Conservation (phyloP, 2,888 invertebrate genomes). For the Apamea epomidion region DNA sequence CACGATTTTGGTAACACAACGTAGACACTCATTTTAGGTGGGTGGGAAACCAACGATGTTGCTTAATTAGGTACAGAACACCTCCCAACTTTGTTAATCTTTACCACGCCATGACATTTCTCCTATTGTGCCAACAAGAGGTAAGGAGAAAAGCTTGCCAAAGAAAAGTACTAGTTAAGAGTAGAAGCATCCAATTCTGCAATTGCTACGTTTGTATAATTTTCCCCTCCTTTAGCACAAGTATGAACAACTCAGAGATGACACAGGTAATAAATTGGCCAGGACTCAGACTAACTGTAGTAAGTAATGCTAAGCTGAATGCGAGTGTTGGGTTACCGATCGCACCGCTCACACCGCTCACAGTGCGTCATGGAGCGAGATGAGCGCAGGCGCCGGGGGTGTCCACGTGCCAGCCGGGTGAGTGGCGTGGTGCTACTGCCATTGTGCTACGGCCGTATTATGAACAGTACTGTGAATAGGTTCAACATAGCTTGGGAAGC, state of each 20-base stretch:
- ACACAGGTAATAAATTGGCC: not conserved
- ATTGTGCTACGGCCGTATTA: not conserved
- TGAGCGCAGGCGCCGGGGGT: slow-evolving; percentile 8
- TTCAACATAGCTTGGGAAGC: not conserved
- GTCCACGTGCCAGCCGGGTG: not conserved
- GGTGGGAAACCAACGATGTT: too few species aligned
- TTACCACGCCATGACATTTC: not conserved
- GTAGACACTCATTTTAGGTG: not conserved
- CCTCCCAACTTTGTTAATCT: not conserved
- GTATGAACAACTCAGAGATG: not conserved
- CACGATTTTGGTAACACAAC: not conserved
- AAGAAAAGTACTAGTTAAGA: not conserved
- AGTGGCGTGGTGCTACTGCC: not conserved
- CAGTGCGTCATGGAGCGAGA: slow-evolving; percentile 25
- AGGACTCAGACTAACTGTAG: not conserved
- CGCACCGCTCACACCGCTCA: not conserved
- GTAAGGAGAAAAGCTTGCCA: too few species aligned
- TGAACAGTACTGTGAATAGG: not conserved
- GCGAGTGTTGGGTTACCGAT: not conserved
- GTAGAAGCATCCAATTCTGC: not conserved
- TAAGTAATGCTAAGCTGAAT: slow-evolving; percentile 5
- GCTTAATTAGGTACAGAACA: not conserved
- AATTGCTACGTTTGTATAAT: not conserved
- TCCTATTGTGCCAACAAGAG: not conserved
- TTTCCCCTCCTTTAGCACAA: not conserved